A percentile compares a stretch with the other conserved stretches of the same genome.
Evolutionary conservation across 2,113 vertebrate species (phyloP).

Genomic region (Apodemus sylvaticus): DNA sequence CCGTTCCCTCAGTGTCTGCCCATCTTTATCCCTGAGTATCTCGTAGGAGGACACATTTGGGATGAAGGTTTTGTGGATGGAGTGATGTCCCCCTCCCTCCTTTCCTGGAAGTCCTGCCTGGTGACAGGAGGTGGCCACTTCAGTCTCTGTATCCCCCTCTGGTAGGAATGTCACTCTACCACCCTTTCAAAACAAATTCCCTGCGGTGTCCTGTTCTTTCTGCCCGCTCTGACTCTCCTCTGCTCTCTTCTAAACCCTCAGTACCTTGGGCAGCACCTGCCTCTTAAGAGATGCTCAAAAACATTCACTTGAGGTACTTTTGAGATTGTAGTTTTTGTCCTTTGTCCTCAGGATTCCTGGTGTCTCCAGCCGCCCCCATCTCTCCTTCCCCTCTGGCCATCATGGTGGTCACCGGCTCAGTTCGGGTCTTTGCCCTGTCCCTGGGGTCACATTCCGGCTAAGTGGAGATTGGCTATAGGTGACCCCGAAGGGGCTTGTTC

Average conservation of each 20-base stretch:
- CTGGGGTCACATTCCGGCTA: not conserved
- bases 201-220: not conserved
- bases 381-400: not conserved
- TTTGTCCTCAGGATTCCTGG: not conserved
- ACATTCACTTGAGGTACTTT: not conserved
- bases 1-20: too few species aligned
- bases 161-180: not conserved
- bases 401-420: not conserved
- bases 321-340: not conserved
- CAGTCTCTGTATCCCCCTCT: too few species aligned
- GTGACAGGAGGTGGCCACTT: too few species aligned
- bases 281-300: not conserved
- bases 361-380: not conserved
- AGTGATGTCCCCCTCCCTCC: too few species aligned
- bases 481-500: not conserved
- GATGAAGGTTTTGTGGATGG: too few species aligned
- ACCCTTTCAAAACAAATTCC: not conserved
- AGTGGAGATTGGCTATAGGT: not conserved
- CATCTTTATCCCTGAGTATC: too few species aligned
- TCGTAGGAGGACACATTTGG: too few species aligned
- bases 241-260: not conserved
- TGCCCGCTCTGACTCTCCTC: not conserved
- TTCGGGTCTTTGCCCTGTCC: not conserved
- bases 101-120: too few species aligned
- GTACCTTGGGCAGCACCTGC: not conserved